Conservation (phyloP, 2,888 invertebrate species). For the Unio pictorum region DNA sequence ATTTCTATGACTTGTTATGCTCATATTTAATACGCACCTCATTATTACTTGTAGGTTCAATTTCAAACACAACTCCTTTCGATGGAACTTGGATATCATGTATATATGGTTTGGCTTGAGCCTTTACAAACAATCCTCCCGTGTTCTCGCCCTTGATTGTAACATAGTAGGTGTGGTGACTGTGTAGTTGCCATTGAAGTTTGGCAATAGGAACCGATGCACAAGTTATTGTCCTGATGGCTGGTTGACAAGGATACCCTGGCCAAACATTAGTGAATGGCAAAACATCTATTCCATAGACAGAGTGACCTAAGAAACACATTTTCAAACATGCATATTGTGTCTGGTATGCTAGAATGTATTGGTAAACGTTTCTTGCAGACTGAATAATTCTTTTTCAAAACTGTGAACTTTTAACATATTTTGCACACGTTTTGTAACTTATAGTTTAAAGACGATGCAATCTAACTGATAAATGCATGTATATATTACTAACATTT, state of each 20-base stretch:
- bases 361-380: too few relatives aligned
- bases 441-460: too few relatives aligned
- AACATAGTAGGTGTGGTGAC: slow-evolving; percentile 2
- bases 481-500: too few relatives aligned
- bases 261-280: too few relatives aligned
- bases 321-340: too few relatives aligned
- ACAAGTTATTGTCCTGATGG: neutral
- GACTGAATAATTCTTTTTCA: too few relatives aligned
- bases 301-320: too few relatives aligned
- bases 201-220: neutral
- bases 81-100: slow-evolving; percentile 4
- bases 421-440: too few relatives aligned
- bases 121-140: neutral
- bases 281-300: too few relatives aligned
- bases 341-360: too few relatives aligned
- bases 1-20: neutral
- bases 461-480: too few relatives aligned
- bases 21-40: neutral
- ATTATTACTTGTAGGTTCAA: slow-evolving; percentile 1
- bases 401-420: too few relatives aligned
- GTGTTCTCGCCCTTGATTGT: slow-evolving; percentile 4
- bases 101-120: neutral
- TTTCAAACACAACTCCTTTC: neutral
- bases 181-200: neutral
- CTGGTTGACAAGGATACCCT: neutral